Base-by-base conservation (phyloP, 92 coral and sea anemone species). In the Zoanthus sociatus region DNA sequence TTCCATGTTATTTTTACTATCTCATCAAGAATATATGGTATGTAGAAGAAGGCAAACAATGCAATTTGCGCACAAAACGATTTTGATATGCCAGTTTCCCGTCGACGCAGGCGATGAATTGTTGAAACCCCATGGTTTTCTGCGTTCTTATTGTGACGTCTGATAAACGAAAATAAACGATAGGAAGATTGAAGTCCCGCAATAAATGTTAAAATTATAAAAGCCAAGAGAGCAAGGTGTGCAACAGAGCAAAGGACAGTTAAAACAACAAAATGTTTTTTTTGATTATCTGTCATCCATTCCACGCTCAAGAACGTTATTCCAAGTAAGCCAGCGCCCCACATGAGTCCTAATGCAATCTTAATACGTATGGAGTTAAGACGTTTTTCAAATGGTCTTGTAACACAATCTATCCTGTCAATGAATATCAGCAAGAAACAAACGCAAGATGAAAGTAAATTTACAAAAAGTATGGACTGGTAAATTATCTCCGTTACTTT, bases 81-180 rank as follows among this genome's bases (percentile, higher is more conserved):
- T 14, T 50, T 81, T 66, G 37, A 64, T 64, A 81, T 81, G 21
- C 85, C 45, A 14, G 3, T 46, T 50, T 81, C 75, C 47, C 85
- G 76, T 81, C 85, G 64, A 45, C 85, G 85, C 7, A 64, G 51
- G 14, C 85, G 85, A 37, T 18, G 37, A 26, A 9, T 81, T 44
- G 75, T 66, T 31, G 75, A 66, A 48, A 81, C 66, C 46, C 85
- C 85, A 45, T 20, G 66, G 37, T 3, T 66, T n/a, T n/a, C 21
- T 47, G 73, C 85, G 10, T 42, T 68, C 73, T 63, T 64, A 21
- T 81, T 81, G 47, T 66, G 85, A 17, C 32, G 42, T 66, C 58
- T 64, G 21, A 66, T 46, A 46, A 63, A 50, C 20, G 75, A 64
- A 12, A 64, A 64, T 10, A 81, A 48, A 54, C 75, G 85, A 45